Base-by-base conservation (phyloP, 64 coral and sea anemone species). In the Porites lutea region DNA sequence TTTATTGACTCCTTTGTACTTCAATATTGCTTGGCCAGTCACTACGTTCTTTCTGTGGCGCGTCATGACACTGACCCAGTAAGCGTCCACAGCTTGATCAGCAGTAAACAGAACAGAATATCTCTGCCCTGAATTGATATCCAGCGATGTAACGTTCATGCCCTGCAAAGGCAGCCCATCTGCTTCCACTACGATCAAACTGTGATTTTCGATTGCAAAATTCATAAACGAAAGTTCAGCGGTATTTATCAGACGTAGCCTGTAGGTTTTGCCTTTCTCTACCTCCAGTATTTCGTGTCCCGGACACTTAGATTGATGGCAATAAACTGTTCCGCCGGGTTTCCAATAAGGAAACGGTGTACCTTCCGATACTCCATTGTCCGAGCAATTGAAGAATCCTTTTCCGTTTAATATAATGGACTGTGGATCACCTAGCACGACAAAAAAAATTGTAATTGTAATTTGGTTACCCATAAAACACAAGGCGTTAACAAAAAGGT, bases 21-120 rank as follows among this genome's bases (percentile, higher is more conserved):
- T 65, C 3, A 89, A 47, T 19, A 89, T 78, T 2, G 87, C 87
- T 43, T 89, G 87, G 53, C 53, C 53, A 55, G 53, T 55, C 53
- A 55, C 53, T 11, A 55, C 53, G 53, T 11, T 11, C 11, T 6
- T 58, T 48, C 87, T 89, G 74, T 89, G 87, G 77, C 87, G 87
- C 9, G 87, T 78, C 73, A 79, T 78, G 8, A 89, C 87, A 75
- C 87, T 89, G 19, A 89, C 77, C 87, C 87, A 89, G 45, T 89
- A 89, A 19, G 46, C 53, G 15, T 75, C 87, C 54, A 89, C 74
- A 52, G 59, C 59, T 75, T 89, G 87, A 63, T 89, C 74, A 89
- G 87, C 19, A n/a, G 74, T 78, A 77, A 89, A 19, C 66, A 89
- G 37, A 18, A 75, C 87, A 6, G 87, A 89, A 48, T 89, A 89